Evolutionary conservation across 2,888 invertebrate species (phyloP).

Genomic region (Agrilus mali): DNA sequence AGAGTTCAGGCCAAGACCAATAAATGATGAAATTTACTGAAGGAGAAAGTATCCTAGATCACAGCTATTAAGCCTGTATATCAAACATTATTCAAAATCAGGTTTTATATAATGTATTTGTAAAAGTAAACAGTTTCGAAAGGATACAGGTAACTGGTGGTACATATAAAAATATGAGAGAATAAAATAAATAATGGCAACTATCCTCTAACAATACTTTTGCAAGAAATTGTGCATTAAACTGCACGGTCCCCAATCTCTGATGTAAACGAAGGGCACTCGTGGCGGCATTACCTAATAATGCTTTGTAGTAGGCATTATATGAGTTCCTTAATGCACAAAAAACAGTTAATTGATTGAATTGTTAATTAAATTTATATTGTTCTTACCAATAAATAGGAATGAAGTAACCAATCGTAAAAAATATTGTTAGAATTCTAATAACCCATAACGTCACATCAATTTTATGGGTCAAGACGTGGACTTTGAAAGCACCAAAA

Average conservation of each 20-base stretch:
- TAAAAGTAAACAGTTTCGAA: conserved; percentile 26
- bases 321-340: conserved; percentile 50
- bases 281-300: conserved; percentile 87
- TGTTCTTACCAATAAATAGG: conserved; percentile 75
- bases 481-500: conserved; percentile 49
- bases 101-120: not conserved
- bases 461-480: conserved; percentile 70
- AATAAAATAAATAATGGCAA: conserved; percentile 93
- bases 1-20: too few relatives aligned
- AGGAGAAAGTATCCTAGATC: too few relatives aligned
- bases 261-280: conserved; percentile 93
- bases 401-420: conserved; percentile 71
- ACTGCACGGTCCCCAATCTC: conserved; percentile 70
- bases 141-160: conserved; percentile 83
- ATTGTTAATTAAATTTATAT: conserved; percentile 3
- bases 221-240: conserved; percentile 73
- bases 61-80: too few relatives aligned
- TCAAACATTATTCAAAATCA: too few relatives aligned
- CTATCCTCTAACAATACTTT: conserved; percentile 79
- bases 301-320: conserved; percentile 80
- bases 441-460: conserved; percentile 81
- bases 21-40: too few relatives aligned
- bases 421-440: conserved; percentile 70
- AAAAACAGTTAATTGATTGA: conserved; percentile 2
- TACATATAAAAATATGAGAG: conserved; percentile 85